phyloP scores from a whole-genome alignment of 2,797 vertebrate genomes.

The Trachops cirrhosus region DNA sequence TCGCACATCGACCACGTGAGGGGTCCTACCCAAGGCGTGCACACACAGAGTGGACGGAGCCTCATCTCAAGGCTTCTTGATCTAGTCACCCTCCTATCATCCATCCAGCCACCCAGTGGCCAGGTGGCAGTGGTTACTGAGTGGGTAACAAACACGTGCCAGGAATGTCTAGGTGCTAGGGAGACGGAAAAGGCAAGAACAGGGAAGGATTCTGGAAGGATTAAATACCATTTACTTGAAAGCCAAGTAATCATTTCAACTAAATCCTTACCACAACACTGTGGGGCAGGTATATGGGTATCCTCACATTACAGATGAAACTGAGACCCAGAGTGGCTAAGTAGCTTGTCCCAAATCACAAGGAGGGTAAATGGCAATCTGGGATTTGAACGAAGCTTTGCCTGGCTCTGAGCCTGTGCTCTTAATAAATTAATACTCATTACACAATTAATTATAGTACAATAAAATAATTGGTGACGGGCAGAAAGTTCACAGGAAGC shows the following conservation, averaged over 20 bases:
- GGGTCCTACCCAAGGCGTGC: neutral
- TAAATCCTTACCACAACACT: neutral
- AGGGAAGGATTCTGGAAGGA: neutral
- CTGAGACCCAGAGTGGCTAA: neutral
- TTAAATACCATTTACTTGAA: neutral
- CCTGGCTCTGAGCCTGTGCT: constrained; percentile 21
- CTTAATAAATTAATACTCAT: constrained; percentile 45
- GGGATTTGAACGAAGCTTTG: constrained; percentile 42
- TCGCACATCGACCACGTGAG: neutral
- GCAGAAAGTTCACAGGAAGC: constrained; percentile 33
- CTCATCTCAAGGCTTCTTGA: neutral
- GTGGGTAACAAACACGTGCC: neutral
- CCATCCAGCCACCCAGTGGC: neutral
- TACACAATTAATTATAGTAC: neutral
- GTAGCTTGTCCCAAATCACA: neutral
- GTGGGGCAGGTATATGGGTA: neutral
- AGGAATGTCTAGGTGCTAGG: neutral
- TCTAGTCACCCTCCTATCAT: neutral
- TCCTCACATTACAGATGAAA: constrained; percentile 21
- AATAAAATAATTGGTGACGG: neutral
- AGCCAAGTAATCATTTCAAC: neutral
- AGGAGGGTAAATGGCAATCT: constrained; percentile 10
- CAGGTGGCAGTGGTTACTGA: neutral
- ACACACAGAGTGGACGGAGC: neutral
- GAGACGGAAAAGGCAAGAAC: neutral